Percentiles rank a stretch among this genome's conserved stretches.
Evolutionary conservation across 2,113 vertebrate genomes (phyloP).

Genomic region (Engraulis encrasicolus): DNA sequence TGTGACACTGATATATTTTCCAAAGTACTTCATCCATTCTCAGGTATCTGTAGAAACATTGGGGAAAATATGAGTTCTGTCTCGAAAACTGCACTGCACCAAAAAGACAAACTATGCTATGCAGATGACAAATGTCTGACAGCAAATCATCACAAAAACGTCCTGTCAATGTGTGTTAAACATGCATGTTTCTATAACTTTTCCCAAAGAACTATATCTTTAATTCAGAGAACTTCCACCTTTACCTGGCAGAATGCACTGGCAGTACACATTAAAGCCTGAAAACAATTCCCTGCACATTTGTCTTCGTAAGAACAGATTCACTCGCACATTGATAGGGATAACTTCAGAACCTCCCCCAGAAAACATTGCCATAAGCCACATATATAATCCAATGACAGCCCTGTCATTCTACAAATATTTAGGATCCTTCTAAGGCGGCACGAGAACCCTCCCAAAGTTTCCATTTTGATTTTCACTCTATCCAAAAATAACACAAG

Average conservation of each 20-base stretch:
- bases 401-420: not conserved
- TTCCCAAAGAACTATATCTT: too few species aligned
- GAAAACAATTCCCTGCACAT: too few species aligned
- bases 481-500: constrained; percentile 57
- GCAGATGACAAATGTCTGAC: not conserved
- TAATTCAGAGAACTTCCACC: too few species aligned
- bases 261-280: too few species aligned
- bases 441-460: not conserved
- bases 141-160: not conserved
- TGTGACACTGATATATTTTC: not conserved
- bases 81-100: not conserved
- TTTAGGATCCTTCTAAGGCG: not conserved
- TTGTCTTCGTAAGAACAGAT: not conserved
- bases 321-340: not conserved
- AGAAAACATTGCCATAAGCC: constrained; percentile 3
- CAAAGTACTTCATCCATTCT: not conserved
- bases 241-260: too few species aligned
- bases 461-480: constrained; percentile 49
- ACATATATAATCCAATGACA: not conserved
- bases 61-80: not conserved
- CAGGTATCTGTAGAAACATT: not conserved
- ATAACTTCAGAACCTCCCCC: not conserved
- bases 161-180: too few species aligned
- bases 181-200: too few species aligned
- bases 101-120: not conserved